These are phyloP conservation scores for Rousettus leschenaultii DNA, from an alignment of 2,113 vertebrate genomes.

Conservation along the genomic window DNA sequence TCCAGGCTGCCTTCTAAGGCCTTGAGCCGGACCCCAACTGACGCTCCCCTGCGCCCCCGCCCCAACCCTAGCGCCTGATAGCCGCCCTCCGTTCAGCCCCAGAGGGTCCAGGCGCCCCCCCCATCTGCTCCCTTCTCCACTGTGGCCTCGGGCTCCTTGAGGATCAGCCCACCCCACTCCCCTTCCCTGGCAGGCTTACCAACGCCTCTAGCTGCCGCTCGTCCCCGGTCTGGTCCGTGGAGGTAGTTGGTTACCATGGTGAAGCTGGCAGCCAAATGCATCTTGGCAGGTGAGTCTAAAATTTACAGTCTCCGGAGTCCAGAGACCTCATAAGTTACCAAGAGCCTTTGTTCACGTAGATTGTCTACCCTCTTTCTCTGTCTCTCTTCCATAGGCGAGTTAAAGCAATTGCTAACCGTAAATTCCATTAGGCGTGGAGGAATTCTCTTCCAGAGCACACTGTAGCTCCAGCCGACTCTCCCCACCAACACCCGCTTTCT, in stretches of 20 bases:
- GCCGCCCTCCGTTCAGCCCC: neutral
- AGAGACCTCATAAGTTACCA: neutral
- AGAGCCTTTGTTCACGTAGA: neutral
- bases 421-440: neutral
- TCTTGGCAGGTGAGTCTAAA: conserved; percentile 85
- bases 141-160: neutral
- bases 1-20: neutral
- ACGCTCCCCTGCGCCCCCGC: too few relatives aligned
- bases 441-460: neutral
- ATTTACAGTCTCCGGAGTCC: neutral
- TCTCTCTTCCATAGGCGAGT: neutral
- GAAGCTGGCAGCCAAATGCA: conserved; percentile 85
- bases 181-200: neutral
- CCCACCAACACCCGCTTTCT: too few relatives aligned
- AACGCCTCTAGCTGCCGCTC: neutral
- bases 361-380: neutral
- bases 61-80: neutral
- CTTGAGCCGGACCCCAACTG: neutral
- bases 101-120: neutral
- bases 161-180: neutral
- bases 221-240: neutral
- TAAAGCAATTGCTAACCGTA: neutral
- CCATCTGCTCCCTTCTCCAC: neutral
- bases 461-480: neutral
- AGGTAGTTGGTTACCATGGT: conserved; percentile 78